Conservation (phyloP, 2,797 vertebrate genomes). For the Bovichtus diacanthus region DNA sequence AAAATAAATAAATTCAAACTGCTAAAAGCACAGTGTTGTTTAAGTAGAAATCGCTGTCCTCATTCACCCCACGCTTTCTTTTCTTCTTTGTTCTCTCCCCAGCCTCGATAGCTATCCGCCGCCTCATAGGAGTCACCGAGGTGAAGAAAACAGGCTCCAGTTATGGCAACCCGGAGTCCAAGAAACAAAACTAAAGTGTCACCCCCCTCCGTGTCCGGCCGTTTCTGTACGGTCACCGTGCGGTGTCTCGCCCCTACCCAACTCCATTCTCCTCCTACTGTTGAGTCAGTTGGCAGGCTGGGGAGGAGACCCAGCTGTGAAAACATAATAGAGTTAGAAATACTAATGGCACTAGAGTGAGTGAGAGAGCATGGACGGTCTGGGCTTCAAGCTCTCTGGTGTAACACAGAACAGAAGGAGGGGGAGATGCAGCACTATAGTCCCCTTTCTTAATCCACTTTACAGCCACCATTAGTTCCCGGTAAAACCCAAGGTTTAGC, state of each 20-base stretch:
- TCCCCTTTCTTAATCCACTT: slow-evolving; percentile 52
- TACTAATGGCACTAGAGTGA: slow-evolving; percentile 57
- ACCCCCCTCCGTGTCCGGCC: slow-evolving; percentile 43
- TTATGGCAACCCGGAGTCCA: slow-evolving; percentile 94
- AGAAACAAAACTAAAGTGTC: slow-evolving; percentile 92
- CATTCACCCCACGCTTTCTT: neutral
- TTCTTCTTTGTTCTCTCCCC: slow-evolving; percentile 62
- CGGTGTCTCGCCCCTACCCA: slow-evolving; percentile 50
- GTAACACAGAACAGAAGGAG: slow-evolving; percentile 46
- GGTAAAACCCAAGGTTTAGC: slow-evolving; percentile 43
- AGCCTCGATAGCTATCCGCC: slow-evolving; percentile 97
- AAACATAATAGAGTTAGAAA: slow-evolving; percentile 67
- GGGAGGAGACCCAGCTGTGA: slow-evolving; percentile 67
- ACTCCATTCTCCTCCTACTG: slow-evolving; percentile 65
- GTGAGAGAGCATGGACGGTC: slow-evolving; percentile 43
- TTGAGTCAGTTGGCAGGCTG: slow-evolving; percentile 46
- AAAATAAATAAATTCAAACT: neutral
- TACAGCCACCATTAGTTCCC: slow-evolving; percentile 44
- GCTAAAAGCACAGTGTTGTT: neutral
- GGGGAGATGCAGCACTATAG: slow-evolving; percentile 44
- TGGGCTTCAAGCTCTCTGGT: slow-evolving; percentile 52
- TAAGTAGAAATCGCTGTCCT: neutral
- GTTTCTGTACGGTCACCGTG: slow-evolving; percentile 26
- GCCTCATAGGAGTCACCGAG: slow-evolving; percentile 98
- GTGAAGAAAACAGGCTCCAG: slow-evolving; percentile 98